Conservation (phyloP, 2,888 invertebrate species). For the Cartodere bifasciata region DNA sequence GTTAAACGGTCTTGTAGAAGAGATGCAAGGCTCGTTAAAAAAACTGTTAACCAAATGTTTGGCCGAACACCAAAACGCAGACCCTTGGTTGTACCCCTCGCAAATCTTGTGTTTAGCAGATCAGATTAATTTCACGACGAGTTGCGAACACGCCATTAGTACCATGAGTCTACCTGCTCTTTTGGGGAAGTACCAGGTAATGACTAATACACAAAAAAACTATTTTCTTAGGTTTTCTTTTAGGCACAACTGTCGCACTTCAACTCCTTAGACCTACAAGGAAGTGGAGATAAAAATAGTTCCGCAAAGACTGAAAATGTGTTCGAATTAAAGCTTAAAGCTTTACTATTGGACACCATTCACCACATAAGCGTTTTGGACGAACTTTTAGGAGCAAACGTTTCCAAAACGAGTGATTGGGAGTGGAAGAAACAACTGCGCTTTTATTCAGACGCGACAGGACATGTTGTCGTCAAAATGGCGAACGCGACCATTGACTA, state of each 20-base stretch:
- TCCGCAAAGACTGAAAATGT: conserved; percentile 21
- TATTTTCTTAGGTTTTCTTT: conserved; percentile 15
- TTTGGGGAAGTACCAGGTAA: conserved; percentile 37
- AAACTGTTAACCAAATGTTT: conserved; percentile 48
- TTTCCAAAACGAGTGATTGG: conserved; percentile 66
- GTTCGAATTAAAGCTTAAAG: conserved; percentile 70
- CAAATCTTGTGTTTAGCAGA: conserved; percentile 80
- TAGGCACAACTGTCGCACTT: conserved; percentile 39
- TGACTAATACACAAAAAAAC: background rate
- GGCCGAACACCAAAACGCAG: conserved; percentile 39
- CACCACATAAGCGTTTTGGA: conserved; percentile 79
- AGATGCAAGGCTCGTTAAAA: conserved; percentile 69
- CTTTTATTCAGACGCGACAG: conserved; percentile 51
- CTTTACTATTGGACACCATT: conserved; percentile 84
- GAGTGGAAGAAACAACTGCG: conserved; percentile 90
- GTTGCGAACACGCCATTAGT: conserved; percentile 68
- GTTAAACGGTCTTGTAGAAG: conserved; percentile 68
- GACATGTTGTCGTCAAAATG: conserved; percentile 68
- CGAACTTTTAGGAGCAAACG: conserved; percentile 55
- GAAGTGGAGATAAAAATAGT: conserved; percentile 14
- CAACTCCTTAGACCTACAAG: conserved; percentile 34
- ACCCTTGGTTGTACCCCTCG: conserved; percentile 52
- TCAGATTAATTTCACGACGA: conserved; percentile 71
- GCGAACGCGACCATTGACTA: conserved; percentile 90
- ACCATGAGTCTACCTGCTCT: conserved; percentile 46